Evolutionary conservation across 2,888 invertebrate species (phyloP).

Genomic region (Tribolium freemani): DNA sequence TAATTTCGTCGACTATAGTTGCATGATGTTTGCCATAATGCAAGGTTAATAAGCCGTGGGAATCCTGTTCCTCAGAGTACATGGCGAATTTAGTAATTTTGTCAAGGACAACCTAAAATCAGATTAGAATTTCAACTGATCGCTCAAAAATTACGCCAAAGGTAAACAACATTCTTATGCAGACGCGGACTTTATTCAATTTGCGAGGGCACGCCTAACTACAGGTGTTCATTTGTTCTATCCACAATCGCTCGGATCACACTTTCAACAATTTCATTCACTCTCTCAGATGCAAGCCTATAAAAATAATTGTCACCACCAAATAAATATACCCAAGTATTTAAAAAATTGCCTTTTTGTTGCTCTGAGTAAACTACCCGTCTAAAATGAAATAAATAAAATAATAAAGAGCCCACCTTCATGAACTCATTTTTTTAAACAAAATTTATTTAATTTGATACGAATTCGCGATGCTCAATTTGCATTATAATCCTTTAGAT

Average conservation of each 20-base stretch:
- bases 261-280: neutral
- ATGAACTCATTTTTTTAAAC: too few species aligned
- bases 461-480: too few species aligned
- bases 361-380: too few species aligned
- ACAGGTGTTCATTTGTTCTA: conserved; percentile 50
- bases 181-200: conserved; percentile 35
- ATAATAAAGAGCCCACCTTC: too few species aligned
- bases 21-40: conserved; percentile 95
- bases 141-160: conserved; percentile 7
- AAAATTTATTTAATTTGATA: too few species aligned
- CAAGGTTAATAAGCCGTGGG: conserved; percentile 87
- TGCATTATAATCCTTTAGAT: too few species aligned
- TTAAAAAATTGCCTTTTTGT: too few species aligned
- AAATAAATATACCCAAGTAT: too few species aligned
- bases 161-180: conserved; percentile 39
- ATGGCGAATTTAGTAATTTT: conserved; percentile 67
- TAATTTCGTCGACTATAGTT: conserved; percentile 91
- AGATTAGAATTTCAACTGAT: neutral
- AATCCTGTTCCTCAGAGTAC: conserved; percentile 71
- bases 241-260: neutral
- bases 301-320: too few species aligned
- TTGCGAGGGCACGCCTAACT: conserved; percentile 47
- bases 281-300: too few species aligned
- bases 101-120: conserved; percentile 59
- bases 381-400: too few species aligned